phyloP scores from a whole-genome alignment of 2,113 vertebrate species.

The Apus apus region DNA sequence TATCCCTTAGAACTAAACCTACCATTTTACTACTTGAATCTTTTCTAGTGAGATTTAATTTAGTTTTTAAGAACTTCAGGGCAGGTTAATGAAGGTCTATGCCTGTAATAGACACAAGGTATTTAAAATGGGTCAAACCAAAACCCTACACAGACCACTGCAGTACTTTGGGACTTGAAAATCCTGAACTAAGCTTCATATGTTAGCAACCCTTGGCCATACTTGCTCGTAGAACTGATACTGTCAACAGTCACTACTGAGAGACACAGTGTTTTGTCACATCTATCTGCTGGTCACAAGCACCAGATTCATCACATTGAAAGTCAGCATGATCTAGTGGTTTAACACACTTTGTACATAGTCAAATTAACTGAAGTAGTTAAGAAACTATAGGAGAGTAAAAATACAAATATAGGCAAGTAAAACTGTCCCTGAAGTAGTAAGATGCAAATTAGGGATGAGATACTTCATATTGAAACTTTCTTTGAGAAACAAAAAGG shows the following conservation, averaged over 20 bases:
- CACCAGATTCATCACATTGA: neutral
- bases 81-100: constrained; percentile 59
- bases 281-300: neutral
- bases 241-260: neutral
- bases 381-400: constrained; percentile 11
- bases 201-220: neutral
- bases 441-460: neutral
- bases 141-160: neutral
- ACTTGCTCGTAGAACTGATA: neutral
- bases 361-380: neutral
- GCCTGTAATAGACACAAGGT: neutral
- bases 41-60: constrained; percentile 48
- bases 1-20: neutral
- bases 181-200: neutral
- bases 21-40: neutral
- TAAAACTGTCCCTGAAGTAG: neutral
- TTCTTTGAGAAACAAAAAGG: neutral
- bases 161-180: neutral
- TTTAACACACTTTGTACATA: neutral
- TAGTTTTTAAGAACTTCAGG: constrained; percentile 33
- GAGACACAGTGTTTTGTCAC: neutral
- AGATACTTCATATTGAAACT: neutral
- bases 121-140: constrained; percentile 43
- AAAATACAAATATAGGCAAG: neutral
- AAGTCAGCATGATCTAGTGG: neutral